Evolutionary conservation across 2,888 invertebrate species (phyloP), one percentile per base, ranked within the genome.

Genomic region (Keiferia lycopersicella): DNA sequence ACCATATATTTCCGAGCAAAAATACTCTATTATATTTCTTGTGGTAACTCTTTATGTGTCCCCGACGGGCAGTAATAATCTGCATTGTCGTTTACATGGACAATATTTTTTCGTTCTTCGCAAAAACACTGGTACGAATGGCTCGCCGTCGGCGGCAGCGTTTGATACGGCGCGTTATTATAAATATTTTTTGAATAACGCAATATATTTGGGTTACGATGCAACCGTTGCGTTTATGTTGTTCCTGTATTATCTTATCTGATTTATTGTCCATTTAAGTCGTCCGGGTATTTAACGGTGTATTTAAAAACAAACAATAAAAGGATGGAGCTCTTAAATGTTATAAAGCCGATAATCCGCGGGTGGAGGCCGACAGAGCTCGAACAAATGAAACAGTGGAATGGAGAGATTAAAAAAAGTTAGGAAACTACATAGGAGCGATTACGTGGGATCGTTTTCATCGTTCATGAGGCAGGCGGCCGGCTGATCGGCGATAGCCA

Each of bases 31-130:
- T 77, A 80, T 79, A 76, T 81, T 82, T 80, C 82, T 83, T 82
- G 73, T 80, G 57, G 76, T 76, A 76, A 79, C 82, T 80, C 81
- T 83, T 81, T 82, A 84, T 81, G 78, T 73, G 81, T 86, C 86
- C 84, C 87, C 76, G 69, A 68, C 73, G 84, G 81, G 78, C 79
- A 82, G 80, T 87, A 83, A 84, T 87, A 87, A 86, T 87, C 83
- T 87, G 83, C 84, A 86, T 85, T 80, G 81, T 83, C 83, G 81
- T 87, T 87, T 84, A 83, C 80, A 84, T 83, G 81, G 77, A 75
- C 79, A 73, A 84, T 86, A 85, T 86, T 84, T 85, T 86, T 84
- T 83, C 82, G 84, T 83, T 82, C 77, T 75, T 79, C 74, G 77
- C 78, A 83, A 83, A 85, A 84, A 84, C 80, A 79, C 70, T 74